phyloP scores from a whole-genome alignment of 1,140 invertebrate genomes.

The Brachionus koreanus region DNA sequence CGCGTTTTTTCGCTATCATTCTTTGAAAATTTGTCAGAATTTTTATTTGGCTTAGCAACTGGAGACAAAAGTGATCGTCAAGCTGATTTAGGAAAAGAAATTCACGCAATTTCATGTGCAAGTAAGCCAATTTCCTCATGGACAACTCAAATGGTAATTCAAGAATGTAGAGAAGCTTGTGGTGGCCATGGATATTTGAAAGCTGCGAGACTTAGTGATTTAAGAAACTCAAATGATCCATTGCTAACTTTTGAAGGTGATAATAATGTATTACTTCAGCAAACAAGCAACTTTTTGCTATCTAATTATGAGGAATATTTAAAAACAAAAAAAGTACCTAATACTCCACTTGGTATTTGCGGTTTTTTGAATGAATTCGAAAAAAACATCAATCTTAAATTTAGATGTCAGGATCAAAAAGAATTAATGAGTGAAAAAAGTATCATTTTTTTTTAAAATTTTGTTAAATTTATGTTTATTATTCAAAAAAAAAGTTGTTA shows the following conservation, averaged over 20 bases:
- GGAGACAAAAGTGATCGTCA: conserved; percentile 57
- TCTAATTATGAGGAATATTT: conserved; percentile 36
- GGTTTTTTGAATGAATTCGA: conserved; percentile 63
- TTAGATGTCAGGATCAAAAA: too few species aligned
- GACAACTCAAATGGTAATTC: conserved; percentile 75
- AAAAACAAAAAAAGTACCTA: background rate
- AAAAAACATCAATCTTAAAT: conserved; percentile 49
- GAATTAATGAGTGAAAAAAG: too few species aligned
- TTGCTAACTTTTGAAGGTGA: conserved; percentile 92
- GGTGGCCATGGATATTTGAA: conserved; percentile 69
- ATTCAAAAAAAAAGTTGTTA: background rate
- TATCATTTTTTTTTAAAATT: too few species aligned
- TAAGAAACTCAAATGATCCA: conserved; percentile 82
- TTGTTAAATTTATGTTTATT: background rate
- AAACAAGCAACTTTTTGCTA: conserved; percentile 72
- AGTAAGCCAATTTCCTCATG: conserved; percentile 81
- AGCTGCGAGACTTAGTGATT: conserved; percentile 71
- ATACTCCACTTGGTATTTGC: conserved; percentile 58
- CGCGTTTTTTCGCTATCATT: conserved; percentile 69
- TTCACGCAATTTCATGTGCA: conserved; percentile 84
- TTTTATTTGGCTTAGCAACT: conserved; percentile 61
- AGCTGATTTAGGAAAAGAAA: conserved; percentile 72
- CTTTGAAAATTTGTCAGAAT: conserved; percentile 60
- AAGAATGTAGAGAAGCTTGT: conserved; percentile 83
- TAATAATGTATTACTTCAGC: conserved; percentile 88